Base-by-base conservation (phyloP, 1,140 invertebrate species). In the Pseudomyrmex cubaensis region DNA sequence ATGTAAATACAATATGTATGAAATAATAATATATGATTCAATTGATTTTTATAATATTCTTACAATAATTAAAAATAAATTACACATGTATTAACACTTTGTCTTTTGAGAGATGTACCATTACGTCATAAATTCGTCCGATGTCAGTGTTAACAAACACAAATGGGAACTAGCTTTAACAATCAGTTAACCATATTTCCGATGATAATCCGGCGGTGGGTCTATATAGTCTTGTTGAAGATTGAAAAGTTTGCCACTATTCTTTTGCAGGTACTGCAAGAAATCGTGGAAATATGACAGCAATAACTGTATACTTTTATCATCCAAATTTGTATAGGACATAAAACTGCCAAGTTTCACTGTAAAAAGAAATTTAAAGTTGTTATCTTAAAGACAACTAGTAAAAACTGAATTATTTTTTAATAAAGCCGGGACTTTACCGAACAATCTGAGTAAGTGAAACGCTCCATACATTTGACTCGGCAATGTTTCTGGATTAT, bases 271-370 rank as follows among this genome's bases (percentile, higher is more conserved):
- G 92, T 97, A 97, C 95, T 98, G 98, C 7, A 99, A 93, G 91
- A 99, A 98, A 91, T 99, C 98, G 90, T 99, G 97, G 62, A 99
- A 95, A 92, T 98, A 97, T 4, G 95, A 95, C n/a, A 98, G 89
- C 5, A 99, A 94, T 1, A 98, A 93, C 82, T 98, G 97, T 80
- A 99, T 95, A 64, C 97, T 97, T 89, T 97, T 97, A 92, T 99
- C 98, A 93, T 99, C 98, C 44, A 99, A 91, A 0, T 97, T 95
- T 0, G 98, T 99, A 87, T 98, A 99, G 0, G 98, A 97, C 57
- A 99, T 92, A 96, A 98, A 98, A 9, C 96, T 96, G 2, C 98
- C 98, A 69, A 99, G 95, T 93, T 98, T 98, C 0, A 98, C 97
- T 97, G 92, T 35, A 95, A 88, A 64, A 15, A 35, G 59, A 83